Base-by-base conservation (phyloP, 2,797 vertebrate genomes). In the Helostoma temminkii region DNA sequence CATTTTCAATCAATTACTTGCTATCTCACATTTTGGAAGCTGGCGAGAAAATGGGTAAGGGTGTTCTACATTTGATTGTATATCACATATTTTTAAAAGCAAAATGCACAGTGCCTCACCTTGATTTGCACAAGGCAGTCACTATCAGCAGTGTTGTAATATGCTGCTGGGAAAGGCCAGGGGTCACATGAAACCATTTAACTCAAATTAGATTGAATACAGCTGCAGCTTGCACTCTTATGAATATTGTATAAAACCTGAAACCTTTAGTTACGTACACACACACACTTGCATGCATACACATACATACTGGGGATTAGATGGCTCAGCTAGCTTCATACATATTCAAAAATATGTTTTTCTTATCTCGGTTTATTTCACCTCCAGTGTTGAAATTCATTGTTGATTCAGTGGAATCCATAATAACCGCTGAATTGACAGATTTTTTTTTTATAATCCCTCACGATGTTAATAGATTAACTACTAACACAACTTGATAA, bases 131-230 rank as follows among this genome's bases (percentile, higher is more conserved):
- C 69, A 70, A 8, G 71, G 56, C 48, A 67, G 55, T 47, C 64
- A 7, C 60, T 6, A 36, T 84, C 74, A 84, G 87, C 78, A 55
- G 28, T 14, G 11, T 21, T 55, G 41, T 75, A 72, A 85, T 77
- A 50, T 43, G 69, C 63, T 66, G 70, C 57, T 26, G 53, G 60
- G 54, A 77, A 70, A 74, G 83, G 83, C 60, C 72, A 72, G 30
- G 48, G 83, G 82, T 88, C 73, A 65, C 42, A 53, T 66, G 45
- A 80, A 85, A 84, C 66, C 81, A 83, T 89, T 90, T 83, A 85
- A 74, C 55, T 72, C 66, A 22, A 61, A 63, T 46, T 58, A 72
- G 62, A 76, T 81, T 75, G 84, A 82, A 79, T 73, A 76, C 41
- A 64, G 76, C 82, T 59, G 11, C 48, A 21, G 39, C 41, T 7